phyloP scores from a whole-genome alignment of 2,113 vertebrate species.

The Clarias batrachus region DNA sequence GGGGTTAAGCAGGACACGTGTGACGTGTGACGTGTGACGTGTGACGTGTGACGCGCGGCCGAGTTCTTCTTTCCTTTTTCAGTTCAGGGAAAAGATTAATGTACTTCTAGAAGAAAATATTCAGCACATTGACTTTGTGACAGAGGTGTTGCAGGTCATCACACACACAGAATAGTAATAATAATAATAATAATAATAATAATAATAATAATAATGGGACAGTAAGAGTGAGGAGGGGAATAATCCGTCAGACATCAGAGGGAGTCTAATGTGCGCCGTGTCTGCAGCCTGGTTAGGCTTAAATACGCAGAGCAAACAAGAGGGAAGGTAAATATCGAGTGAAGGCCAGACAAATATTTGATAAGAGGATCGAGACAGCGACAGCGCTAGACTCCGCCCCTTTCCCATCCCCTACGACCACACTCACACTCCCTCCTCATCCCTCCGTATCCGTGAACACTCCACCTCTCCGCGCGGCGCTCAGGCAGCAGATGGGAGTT shows the following conservation, averaged over 20 bases:
- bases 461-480: conserved; percentile 42
- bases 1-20: background rate
- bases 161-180: background rate
- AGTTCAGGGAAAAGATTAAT: background rate
- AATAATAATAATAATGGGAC: background rate
- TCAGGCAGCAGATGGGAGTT: conserved; percentile 76
- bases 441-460: background rate
- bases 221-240: conserved; percentile 22
- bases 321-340: conserved; percentile 78
- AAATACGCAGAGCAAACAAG: conserved; percentile 79
- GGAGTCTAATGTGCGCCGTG: conserved; percentile 61
- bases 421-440: background rate
- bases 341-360: conserved; percentile 89
- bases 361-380: conserved; percentile 75
- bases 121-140: background rate
- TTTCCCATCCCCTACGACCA: conserved; percentile 43
- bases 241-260: conserved; percentile 54
- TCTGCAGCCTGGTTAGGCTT: conserved; percentile 65
- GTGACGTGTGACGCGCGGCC: background rate
- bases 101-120: background rate
- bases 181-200: background rate
- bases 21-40: background rate
- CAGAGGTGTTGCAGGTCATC: background rate
- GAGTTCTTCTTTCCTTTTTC: background rate
- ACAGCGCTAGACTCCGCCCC: conserved; percentile 53